These are phyloP conservation scores for Himalopsyche phryganea DNA, from an alignment of 1,140 invertebrate genomes.

Conservation along the genomic window DNA sequence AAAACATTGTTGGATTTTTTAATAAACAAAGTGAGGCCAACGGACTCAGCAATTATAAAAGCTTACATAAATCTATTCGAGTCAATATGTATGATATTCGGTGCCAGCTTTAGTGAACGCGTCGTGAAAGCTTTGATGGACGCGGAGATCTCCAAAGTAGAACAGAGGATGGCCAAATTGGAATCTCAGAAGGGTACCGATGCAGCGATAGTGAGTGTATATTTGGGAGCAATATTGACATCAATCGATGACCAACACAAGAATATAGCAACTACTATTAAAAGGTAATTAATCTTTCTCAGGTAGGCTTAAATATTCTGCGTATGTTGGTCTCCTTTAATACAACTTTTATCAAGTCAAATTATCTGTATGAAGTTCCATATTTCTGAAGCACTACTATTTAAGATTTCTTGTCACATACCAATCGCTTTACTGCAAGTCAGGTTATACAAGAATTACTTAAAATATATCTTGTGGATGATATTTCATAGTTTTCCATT, in stretches of 20 bases:
- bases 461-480: too few relatives aligned
- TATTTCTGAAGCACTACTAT: too few relatives aligned
- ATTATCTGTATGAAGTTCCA: too few relatives aligned
- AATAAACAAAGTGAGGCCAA: constrained; percentile 4
- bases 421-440: too few relatives aligned
- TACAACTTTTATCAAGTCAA: too few relatives aligned
- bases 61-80: constrained; percentile 22
- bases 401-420: too few relatives aligned
- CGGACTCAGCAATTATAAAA: constrained; percentile 7
- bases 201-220: constrained; percentile 45
- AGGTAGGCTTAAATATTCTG: too few relatives aligned
- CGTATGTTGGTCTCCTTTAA: too few relatives aligned
- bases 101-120: constrained; percentile 38
- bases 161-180: constrained; percentile 47
- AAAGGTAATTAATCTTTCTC: constrained; percentile 51
- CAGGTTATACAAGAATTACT: too few relatives aligned
- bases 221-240: constrained; percentile 43
- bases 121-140: constrained; percentile 43
- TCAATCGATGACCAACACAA: constrained; percentile 36
- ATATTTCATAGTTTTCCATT: too few relatives aligned
- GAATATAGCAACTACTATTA: constrained; percentile 41
- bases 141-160: constrained; percentile 42
- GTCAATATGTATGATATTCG: constrained; percentile 35
- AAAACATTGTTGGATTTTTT: constrained; percentile 21
- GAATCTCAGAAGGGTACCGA: constrained; percentile 42